Conservation (phyloP, 2,888 invertebrate genomes). For the Malacosoma neustria region DNA sequence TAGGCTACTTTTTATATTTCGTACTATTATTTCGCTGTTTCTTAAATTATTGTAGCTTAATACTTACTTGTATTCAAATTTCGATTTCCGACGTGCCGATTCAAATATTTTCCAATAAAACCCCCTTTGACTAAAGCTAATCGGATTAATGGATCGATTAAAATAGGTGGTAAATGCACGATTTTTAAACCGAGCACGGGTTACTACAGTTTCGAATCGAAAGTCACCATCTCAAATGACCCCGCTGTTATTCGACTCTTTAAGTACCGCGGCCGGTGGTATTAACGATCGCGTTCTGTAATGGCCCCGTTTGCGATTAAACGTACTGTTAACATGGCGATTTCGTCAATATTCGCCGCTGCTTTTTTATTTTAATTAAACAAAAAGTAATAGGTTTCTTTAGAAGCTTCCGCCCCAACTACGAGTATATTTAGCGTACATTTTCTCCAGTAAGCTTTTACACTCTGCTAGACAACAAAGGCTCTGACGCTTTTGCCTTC, state of each 20-base stretch:
- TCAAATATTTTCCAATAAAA: constrained; percentile 22
- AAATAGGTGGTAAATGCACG: background rate
- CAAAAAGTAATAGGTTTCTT: too few species aligned
- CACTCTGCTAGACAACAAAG: too few species aligned
- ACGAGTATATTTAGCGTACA: too few species aligned
- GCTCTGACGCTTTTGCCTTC: too few species aligned
- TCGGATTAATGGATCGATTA: background rate
- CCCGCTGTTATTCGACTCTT: constrained; percentile 20
- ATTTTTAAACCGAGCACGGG: background rate
- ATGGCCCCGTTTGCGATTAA: constrained; percentile 30
- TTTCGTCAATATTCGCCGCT: constrained; percentile 28
- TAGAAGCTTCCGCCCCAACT: too few species aligned
- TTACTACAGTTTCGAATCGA: too few species aligned
- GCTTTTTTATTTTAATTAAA: background rate
- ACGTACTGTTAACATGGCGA: constrained; percentile 26
- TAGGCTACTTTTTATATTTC: too few species aligned
- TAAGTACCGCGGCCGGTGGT: constrained; percentile 18
- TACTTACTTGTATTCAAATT: too few species aligned
- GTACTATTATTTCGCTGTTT: too few species aligned
- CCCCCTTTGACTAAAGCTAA: background rate
- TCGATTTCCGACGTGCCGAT: too few species aligned
- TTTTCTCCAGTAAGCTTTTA: too few species aligned
- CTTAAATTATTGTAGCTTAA: too few species aligned
- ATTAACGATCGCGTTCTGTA: constrained; percentile 19
- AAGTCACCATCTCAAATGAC: constrained; percentile 10